These are phyloP conservation scores for Sericinus montela DNA, from an alignment of 2,888 invertebrate genomes.

Conservation along the genomic window DNA sequence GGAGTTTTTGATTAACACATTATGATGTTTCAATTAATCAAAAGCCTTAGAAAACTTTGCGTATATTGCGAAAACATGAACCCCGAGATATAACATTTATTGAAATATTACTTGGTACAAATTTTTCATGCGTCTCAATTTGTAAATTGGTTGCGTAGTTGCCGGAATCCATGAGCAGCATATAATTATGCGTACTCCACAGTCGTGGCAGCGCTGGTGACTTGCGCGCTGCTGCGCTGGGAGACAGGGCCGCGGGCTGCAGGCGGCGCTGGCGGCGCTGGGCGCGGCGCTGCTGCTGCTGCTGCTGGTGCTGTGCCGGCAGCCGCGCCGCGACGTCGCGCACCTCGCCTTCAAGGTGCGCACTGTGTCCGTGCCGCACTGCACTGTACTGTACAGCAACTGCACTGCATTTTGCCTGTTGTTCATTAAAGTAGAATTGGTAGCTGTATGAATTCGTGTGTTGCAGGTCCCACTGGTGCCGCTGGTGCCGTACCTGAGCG, in stretches of 20 bases:
- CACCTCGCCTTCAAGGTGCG: slow-evolving; percentile 85
- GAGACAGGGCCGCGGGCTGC: slow-evolving; percentile 43
- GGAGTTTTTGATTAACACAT: too few relatives aligned
- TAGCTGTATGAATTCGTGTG: not conserved
- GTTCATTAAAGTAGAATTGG: too few relatives aligned
- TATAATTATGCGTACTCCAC: slow-evolving; percentile 10
- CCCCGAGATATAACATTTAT: too few relatives aligned
- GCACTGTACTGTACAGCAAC: too few relatives aligned
- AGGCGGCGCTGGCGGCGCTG: slow-evolving; percentile 65
- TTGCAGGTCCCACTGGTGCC: slow-evolving; percentile 91
- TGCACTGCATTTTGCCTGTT: too few relatives aligned
- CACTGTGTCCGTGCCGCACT: not conserved
- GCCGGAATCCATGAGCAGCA: too few relatives aligned
- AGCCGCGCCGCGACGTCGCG: slow-evolving; percentile 78
- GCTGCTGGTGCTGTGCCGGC: slow-evolving; percentile 82
- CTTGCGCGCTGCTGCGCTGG: slow-evolving; percentile 69
- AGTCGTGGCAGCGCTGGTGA: slow-evolving; percentile 78
- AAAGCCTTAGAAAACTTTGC: too few relatives aligned
- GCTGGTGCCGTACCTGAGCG: slow-evolving; percentile 89
- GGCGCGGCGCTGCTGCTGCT: slow-evolving; percentile 71
- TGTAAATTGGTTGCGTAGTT: too few relatives aligned
- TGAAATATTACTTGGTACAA: too few relatives aligned
- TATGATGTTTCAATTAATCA: too few relatives aligned
- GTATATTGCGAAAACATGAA: too few relatives aligned
- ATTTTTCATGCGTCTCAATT: too few relatives aligned